A percentile compares a stretch with the other conserved stretches of the same genome.
Evolutionary conservation across 1,140 invertebrate genomes (phyloP).

Genomic region (Tetramorium alpestre): DNA sequence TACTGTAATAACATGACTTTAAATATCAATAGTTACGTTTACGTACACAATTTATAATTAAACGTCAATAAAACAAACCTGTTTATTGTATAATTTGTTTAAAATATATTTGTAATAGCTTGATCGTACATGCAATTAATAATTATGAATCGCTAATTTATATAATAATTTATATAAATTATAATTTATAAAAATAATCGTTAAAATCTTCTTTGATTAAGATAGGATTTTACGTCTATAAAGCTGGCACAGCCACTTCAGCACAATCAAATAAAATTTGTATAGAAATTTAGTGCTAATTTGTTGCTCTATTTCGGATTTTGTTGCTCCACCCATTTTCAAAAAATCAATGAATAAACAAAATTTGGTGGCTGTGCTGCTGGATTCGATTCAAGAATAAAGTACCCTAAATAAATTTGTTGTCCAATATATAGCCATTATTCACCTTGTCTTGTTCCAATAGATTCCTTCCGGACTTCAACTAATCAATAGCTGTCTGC

Average conservation of each 20-base stretch:
- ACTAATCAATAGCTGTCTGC: constrained; percentile 40
- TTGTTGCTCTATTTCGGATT: too few species aligned
- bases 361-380: too few species aligned
- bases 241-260: too few species aligned
- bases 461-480: constrained; percentile 3
- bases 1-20: not conserved
- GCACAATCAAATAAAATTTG: too few species aligned
- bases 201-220: constrained; percentile 6
- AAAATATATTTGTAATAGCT: not conserved
- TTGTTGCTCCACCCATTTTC: too few species aligned
- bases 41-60: not conserved
- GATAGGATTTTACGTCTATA: not conserved
- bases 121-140: not conserved
- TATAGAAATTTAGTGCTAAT: too few species aligned
- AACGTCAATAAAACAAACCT: not conserved
- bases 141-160: not conserved
- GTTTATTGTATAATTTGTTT: not conserved
- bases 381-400: too few species aligned
- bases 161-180: not conserved
- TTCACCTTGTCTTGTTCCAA: constrained; percentile 27
- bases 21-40: not conserved
- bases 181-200: too few species aligned
- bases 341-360: too few species aligned
- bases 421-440: constrained; percentile 11
- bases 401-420: too few species aligned